Evolutionary conservation across 2,888 invertebrate genomes (phyloP), one percentile per base, ranked within the genome.

Genomic region (Thumatha senex): DNA sequence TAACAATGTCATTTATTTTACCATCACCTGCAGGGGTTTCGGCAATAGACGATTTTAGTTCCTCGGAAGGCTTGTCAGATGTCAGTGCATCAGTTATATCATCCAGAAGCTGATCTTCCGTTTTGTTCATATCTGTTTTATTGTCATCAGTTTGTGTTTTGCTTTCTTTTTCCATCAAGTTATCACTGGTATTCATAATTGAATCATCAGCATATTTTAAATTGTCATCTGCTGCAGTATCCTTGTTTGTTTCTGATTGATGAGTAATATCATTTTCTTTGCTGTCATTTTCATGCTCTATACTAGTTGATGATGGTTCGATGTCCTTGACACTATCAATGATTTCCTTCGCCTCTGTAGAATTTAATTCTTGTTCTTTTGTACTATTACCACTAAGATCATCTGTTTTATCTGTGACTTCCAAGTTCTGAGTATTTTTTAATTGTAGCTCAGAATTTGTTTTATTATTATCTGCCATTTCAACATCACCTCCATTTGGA

Each of bases 91-190:
- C n/a, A 40, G 40, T 53, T 29, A 48, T 43, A 8, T 61, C 56
- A 7, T 48, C 49, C 15, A 60, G 9, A 43, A 56, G 44, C 30
- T 63, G 46, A 41, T 51, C 47, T 38, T 65, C 63, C 0, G 50
- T 54, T 44, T 24, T 46, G 36, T 47, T 58, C 10, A 8, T 34
- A 4, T 51, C 29, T 40, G 15, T 12, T 30, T 43, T 56, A 18
- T 51, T 34, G 4, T 12, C 41, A 11, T 40, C 40, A 24, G 34
- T n/a, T n/a, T n/a, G n/a, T n/a, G n/a, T n/a, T n/a, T n/a, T n/a
- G n/a, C n/a, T n/a, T n/a, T n/a, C n/a, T 46, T 36, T 43, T 8
- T 42, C 15, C 10, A 31, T 11, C n/a, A 9, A 11, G 11, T 4
- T 7, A n/a, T 33, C 31, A 15, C 15, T 42, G 2, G 8, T 33